Evolutionary conservation across 2,888 invertebrate genomes (phyloP), one percentile per base, ranked within the genome.

Genomic region (Pseudanteris insignis): DNA sequence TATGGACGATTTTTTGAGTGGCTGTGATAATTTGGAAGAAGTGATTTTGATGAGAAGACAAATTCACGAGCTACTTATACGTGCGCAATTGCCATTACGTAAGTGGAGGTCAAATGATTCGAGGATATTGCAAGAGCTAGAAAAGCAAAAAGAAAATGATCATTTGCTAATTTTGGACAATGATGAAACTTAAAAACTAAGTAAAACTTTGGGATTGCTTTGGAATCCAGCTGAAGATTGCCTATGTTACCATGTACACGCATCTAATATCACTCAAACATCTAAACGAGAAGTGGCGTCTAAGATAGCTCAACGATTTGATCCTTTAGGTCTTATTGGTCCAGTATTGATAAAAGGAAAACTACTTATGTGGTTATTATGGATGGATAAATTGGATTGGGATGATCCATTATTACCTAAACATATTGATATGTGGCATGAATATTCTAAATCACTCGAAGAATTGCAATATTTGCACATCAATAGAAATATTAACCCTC

Each of bases 11-110:
- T 29, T 12, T 11, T 15, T 40, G 18, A 25, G 43, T 24, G 43
- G 32, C 30, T 30, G 14, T 12, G 12, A 43, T n/a, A 14, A n/a
- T 1, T 8, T 44, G 4, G 33, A 44, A 12, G 10, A 25, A 7
- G 33, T 21, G 60, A 67, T 13, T 73, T 74, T 14, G 65, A 73
- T 25, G 38, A 38, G 53, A n/a, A 18, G 33, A 36, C 21, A 61
- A 25, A 9, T 60, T 1, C 21, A 36, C 5, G 12, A 50, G 5
- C 9, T 58, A 4, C 21, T 58, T 1, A 13, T n/a, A 2, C 10
- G 15, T 3, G 25, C 26, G 5, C 2, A 15, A 6, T 34, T 12
- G 8, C 25, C 7, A 14, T n/a, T 44, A 11, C n/a, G 61, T 7
- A 64, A 66, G 21, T 64, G 63, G 64, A 37, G 61, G 14, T 29